Conservation (phyloP, 2,797 vertebrate genomes). For the Oryzias dopingdopingensis region DNA sequence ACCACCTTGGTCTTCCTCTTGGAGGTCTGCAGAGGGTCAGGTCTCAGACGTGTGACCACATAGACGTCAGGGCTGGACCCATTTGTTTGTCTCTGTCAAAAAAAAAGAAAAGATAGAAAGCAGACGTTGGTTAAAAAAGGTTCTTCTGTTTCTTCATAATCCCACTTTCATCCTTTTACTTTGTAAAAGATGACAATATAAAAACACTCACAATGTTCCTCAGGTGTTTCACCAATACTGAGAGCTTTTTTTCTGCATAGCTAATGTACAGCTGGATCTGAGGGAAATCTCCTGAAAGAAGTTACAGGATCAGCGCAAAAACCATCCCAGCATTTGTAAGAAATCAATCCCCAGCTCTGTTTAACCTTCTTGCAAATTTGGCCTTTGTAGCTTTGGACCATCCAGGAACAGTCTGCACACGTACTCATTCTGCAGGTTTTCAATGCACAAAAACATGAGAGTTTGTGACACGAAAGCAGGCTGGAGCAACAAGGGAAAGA, state of each 20-base stretch:
- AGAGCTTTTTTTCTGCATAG: constrained; percentile 66
- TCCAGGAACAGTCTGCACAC: constrained; percentile 84
- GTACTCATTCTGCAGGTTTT: constrained; percentile 79
- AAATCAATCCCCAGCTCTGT: background rate
- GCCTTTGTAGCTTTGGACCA: constrained; percentile 50
- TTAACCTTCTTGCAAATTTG: no score
- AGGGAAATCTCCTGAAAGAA: constrained; percentile 49
- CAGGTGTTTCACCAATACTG: constrained; percentile 82
- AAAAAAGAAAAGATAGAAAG: background rate
- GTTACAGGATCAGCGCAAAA: background rate
- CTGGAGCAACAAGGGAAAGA: background rate
- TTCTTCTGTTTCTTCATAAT: no score
- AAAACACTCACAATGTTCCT: constrained; percentile 80
- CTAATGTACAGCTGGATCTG: constrained; percentile 81
- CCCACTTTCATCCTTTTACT: background rate
- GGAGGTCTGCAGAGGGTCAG: constrained; percentile 73
- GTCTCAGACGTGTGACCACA: constrained; percentile 80
- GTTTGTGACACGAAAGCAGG: background rate
- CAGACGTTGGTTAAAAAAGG: background rate
- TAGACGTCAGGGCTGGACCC: constrained; percentile 84
- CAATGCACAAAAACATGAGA: background rate
- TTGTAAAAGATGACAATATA: background rate
- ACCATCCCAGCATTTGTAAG: background rate
- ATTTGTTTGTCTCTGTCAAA: constrained; percentile 78
- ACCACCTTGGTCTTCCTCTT: constrained; percentile 86